These are phyloP conservation scores for Pandemis corylana DNA, from an alignment of 2,888 invertebrate species.

Conservation along the genomic window DNA sequence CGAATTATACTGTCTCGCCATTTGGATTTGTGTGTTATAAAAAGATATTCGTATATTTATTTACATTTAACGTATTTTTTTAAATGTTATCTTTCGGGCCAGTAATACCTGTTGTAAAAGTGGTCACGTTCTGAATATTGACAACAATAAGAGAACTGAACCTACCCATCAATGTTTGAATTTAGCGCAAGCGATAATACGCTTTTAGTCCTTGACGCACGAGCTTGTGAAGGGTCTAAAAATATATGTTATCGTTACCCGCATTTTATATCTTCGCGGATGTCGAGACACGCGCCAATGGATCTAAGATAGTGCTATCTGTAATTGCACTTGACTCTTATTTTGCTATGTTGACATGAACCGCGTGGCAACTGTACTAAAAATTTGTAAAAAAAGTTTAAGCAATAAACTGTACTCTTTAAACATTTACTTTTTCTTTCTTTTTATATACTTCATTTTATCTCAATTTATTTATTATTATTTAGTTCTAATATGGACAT, in stretches of 20 bases:
- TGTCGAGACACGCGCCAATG: conserved; percentile 71
- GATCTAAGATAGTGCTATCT: conserved; percentile 72
- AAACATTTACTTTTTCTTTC: too few species aligned
- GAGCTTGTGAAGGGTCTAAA: conserved; percentile 34
- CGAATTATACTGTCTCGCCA: too few species aligned
- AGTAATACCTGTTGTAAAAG: conserved; percentile 57
- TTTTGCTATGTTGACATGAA: conserved; percentile 44
- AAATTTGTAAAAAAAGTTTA: too few species aligned
- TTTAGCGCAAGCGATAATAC: conserved; percentile 43
- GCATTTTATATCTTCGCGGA: conserved; percentile 59
- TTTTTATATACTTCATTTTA: too few species aligned
- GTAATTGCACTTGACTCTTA: conserved; percentile 73
- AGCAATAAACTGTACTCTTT: too few species aligned
- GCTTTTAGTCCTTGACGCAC: conserved; percentile 49
- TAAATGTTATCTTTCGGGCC: conserved; percentile 38
- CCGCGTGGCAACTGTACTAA: conserved; percentile 16
- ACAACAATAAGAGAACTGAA: conserved; percentile 57
- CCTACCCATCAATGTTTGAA: conserved; percentile 45
- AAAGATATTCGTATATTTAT: neutral
- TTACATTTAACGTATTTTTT: neutral
- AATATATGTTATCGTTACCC: conserved; percentile 56
- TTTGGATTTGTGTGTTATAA: too few species aligned
- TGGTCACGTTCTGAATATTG: conserved; percentile 76
- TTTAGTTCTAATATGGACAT: too few species aligned
- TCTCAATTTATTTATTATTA: too few species aligned